A percentile compares a stretch with the other conserved stretches of the same genome.
Conservation (phyloP, 2,888 invertebrate species). For the Sinotaia quadrata region DNA sequence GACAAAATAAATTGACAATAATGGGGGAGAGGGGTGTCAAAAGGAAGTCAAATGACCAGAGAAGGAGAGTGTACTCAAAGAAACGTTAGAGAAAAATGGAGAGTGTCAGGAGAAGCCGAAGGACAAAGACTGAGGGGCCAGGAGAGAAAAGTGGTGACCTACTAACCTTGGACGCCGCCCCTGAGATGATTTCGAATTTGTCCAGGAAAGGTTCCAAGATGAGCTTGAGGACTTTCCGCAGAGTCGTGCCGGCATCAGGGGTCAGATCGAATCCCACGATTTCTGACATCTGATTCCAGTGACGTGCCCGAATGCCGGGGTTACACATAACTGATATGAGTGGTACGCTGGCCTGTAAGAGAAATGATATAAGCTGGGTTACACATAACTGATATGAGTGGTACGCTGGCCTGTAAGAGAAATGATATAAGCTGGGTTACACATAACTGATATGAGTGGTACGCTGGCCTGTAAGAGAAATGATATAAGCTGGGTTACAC, state of each 20-base stretch:
- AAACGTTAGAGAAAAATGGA: no score
- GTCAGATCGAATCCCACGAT: conserved; percentile 87
- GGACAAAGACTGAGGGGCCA: neutral
- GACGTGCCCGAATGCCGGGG: conserved; percentile 84
- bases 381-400: conserved; percentile 89
- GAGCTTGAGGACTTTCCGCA: conserved; percentile 83
- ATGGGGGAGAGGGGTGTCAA: no score
- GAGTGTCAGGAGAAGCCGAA: neutral
- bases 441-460: conserved; percentile 88
- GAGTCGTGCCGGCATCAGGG: conserved; percentile 87
- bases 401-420: conserved; percentile 74
- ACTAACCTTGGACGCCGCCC: conserved; percentile 74
- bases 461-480: conserved; percentile 73
- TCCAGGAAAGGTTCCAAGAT: conserved; percentile 82
- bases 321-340: conserved; percentile 91
- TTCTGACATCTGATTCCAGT: conserved; percentile 89
- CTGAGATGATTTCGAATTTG: conserved; percentile 74
- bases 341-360: conserved; percentile 75
- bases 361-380: no score
- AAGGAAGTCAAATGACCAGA: no score
- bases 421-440: no score
- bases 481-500: conserved; percentile 91
- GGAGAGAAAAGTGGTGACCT: neutral
- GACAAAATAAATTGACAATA: no score
- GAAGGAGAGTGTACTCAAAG: no score